These are phyloP conservation scores for Drosophila kohkoa DNA, from an alignment of 1,140 invertebrate species.

Conservation along the genomic window DNA sequence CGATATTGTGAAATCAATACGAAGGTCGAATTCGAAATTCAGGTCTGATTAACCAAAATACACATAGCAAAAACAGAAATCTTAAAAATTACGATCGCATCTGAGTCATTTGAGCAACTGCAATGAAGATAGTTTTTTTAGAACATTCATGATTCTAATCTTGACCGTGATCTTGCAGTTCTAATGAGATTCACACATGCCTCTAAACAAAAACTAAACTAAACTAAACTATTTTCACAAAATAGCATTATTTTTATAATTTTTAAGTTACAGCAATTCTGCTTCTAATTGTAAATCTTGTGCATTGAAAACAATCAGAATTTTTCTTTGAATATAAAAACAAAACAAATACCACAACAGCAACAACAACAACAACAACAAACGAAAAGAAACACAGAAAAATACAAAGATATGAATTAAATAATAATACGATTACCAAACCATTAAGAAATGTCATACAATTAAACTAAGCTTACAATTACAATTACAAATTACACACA, in stretches of 20 bases:
- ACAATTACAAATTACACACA: slow-evolving; percentile 36
- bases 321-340: slow-evolving; percentile 83
- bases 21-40: slow-evolving; percentile 44
- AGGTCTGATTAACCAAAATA: slow-evolving; percentile 41
- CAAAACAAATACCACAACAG: slow-evolving; percentile 30
- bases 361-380: slow-evolving; percentile 20
- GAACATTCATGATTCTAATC: too few relatives aligned
- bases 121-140: background rate
- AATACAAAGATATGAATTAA: slow-evolving; percentile 43
- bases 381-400: slow-evolving; percentile 44
- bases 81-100: slow-evolving; percentile 75
- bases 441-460: slow-evolving; percentile 54
- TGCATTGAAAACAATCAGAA: slow-evolving; percentile 84
- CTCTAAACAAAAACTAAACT: slow-evolving; percentile 30
- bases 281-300: slow-evolving; percentile 85
- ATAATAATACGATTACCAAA: slow-evolving; percentile 39
- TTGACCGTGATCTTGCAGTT: background rate
- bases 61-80: slow-evolving; percentile 50
- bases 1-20: slow-evolving; percentile 8
- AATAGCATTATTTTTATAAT: slow-evolving; percentile 72
- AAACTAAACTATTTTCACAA: slow-evolving; percentile 40
- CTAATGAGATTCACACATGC: slow-evolving; percentile 26
- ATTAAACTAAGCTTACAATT: slow-evolving; percentile 67
- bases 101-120: slow-evolving; percentile 23
- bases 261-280: slow-evolving; percentile 85